Conservation (phyloP, 1,140 invertebrate genomes). For the Leptopilina clavipes region DNA sequence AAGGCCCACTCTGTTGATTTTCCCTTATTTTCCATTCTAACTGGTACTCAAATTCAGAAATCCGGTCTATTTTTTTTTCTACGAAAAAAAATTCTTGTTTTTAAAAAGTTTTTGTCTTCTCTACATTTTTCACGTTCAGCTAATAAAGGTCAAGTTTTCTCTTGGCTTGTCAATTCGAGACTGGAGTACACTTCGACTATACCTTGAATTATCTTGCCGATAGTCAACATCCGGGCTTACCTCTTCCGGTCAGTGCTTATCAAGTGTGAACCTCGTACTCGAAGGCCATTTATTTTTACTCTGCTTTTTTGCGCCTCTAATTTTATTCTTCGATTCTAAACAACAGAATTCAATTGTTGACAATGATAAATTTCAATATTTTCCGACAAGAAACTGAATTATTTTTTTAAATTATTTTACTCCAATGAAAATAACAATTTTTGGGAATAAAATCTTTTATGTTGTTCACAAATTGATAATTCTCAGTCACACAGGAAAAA, state of each 20-base stretch:
- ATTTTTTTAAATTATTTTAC: too few species aligned
- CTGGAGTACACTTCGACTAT: conserved; percentile 9
- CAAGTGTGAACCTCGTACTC: conserved; percentile 19
- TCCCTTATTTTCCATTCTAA: conserved; percentile 64
- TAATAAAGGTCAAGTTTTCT: conserved; percentile 8
- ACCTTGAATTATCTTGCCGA: conserved; percentile 20
- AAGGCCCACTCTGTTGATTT: conserved; percentile 77
- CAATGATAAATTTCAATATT: not conserved
- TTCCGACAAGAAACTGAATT: too few species aligned
- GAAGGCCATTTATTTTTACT: conserved; percentile 21
- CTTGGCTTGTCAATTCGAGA: conserved; percentile 3
- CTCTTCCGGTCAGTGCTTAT: conserved; percentile 24
- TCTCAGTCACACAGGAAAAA: too few species aligned
- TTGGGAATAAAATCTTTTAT: too few species aligned
- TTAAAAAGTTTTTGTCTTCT: not conserved
- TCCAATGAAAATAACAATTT: too few species aligned
- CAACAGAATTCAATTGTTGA: not conserved
- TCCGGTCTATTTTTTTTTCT: not conserved
- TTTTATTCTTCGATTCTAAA: not conserved
- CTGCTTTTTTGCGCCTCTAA: not conserved
- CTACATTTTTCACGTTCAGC: not conserved
- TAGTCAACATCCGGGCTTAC: conserved; percentile 28
- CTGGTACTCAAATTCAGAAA: conserved; percentile 12
- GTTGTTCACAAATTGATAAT: too few species aligned
- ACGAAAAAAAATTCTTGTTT: not conserved